Percentiles rank a stretch among this genome's conserved stretches.
phyloP scores from a whole-genome alignment of 2,113 vertebrate species.

The Varanus komodoensis region DNA sequence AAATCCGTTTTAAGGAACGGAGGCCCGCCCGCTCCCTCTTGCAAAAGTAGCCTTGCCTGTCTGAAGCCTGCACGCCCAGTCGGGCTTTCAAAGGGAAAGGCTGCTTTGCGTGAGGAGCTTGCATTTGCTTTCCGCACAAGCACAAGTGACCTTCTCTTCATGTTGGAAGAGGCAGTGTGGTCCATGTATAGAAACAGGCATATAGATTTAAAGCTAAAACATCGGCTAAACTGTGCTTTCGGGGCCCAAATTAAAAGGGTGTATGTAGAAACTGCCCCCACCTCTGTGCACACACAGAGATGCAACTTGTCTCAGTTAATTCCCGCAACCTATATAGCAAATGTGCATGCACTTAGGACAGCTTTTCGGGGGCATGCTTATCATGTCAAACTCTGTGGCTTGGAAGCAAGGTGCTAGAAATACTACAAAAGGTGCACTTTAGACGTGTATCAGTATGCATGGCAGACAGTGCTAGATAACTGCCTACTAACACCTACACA shows the following conservation, averaged over 20 bases:
- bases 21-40: accelerated
- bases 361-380: background rate
- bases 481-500: background rate
- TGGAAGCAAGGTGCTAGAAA: background rate
- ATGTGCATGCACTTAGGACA: background rate
- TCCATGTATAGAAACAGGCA: too few relatives aligned
- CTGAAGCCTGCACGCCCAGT: too few relatives aligned
- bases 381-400: background rate
- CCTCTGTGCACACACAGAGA: background rate
- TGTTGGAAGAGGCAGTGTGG: background rate
- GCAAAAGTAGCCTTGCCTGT: background rate
- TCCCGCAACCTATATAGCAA: background rate
- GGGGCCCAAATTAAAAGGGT: background rate
- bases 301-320: background rate
- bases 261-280: background rate
- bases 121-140: background rate
- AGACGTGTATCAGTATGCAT: background rate
- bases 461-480: background rate
- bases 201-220: background rate
- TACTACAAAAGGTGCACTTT: background rate
- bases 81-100: background rate
- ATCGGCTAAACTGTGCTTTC: background rate
- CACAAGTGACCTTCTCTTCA: background rate
- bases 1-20: background rate
- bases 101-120: background rate